phyloP scores from a whole-genome alignment of 2,797 vertebrate species.

The Eospalax fontanierii region DNA sequence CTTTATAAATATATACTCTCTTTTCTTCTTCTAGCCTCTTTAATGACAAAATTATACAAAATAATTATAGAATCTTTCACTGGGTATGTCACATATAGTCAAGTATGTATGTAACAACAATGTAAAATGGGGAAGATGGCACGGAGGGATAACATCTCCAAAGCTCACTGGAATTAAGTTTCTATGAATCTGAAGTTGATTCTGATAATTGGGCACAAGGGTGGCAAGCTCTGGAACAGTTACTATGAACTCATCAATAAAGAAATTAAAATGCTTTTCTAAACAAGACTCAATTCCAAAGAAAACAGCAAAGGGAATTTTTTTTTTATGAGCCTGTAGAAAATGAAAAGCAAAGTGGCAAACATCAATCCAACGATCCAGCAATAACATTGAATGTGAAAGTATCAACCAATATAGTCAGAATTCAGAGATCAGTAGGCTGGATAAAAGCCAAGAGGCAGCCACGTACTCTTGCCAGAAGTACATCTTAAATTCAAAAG shows the following conservation, averaged over 20 bases:
- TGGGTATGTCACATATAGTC: background rate
- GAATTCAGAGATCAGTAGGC: constrained; percentile 9
- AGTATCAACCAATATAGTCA: background rate
- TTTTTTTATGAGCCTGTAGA: background rate
- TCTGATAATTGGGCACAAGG: background rate
- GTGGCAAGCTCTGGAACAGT: background rate
- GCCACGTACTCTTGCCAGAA: background rate
- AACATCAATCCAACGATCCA: background rate
- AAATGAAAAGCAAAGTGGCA: constrained; percentile 25
- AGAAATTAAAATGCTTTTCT: constrained; percentile 20
- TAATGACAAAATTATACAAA: constrained; percentile 28
- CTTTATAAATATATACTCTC: background rate
- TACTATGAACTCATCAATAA: background rate
- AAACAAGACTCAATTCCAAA: constrained; percentile 16
- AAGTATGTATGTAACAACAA: background rate
- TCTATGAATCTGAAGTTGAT: constrained; percentile 19
- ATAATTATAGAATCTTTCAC: background rate
- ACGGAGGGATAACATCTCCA: background rate
- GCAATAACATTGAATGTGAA: constrained; percentile 20
- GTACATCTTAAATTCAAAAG: constrained; percentile 46
- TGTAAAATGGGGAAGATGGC: background rate
- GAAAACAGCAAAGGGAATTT: background rate
- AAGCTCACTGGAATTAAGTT: background rate
- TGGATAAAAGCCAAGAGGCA: background rate
- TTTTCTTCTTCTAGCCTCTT: background rate